Evolutionary conservation across 2,797 vertebrate species (phyloP).

Genomic region (Neoniphon sammara): DNA sequence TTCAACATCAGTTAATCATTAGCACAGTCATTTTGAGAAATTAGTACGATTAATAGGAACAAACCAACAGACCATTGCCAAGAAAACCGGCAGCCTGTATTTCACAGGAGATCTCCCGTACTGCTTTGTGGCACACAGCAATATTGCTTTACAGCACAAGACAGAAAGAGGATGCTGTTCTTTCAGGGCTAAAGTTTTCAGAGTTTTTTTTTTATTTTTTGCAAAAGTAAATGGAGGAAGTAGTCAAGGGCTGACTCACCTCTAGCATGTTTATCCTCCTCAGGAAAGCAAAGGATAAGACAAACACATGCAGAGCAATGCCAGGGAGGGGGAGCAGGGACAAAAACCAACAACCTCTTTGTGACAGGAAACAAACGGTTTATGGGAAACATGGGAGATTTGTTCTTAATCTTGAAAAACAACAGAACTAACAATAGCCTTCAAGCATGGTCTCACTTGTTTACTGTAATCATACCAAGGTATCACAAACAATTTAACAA

Average conservation of each 20-base stretch:
- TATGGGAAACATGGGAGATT: background rate
- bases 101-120: conserved; percentile 41
- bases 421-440: background rate
- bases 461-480: background rate
- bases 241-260: no score
- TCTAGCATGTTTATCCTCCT: conserved; percentile 29
- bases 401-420: background rate
- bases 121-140: background rate
- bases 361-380: conserved; percentile 7
- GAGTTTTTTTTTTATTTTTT: no score
- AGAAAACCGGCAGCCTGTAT: conserved; percentile 40
- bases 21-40: conserved; percentile 47
- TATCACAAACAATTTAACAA: no score
- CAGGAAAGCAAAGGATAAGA: conserved; percentile 41
- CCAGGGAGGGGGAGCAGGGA: no score
- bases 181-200: no score
- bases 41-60: conserved; percentile 45
- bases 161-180: no score
- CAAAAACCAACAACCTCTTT: no score
- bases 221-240: no score
- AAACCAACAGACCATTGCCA: conserved; percentile 37
- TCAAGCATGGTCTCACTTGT: no score
- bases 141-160: no score
- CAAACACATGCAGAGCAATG: conserved; percentile 14
- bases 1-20: conserved; percentile 57